Base-by-base conservation (phyloP, 1,140 invertebrate species). In the Odontomachus brunneus region DNA sequence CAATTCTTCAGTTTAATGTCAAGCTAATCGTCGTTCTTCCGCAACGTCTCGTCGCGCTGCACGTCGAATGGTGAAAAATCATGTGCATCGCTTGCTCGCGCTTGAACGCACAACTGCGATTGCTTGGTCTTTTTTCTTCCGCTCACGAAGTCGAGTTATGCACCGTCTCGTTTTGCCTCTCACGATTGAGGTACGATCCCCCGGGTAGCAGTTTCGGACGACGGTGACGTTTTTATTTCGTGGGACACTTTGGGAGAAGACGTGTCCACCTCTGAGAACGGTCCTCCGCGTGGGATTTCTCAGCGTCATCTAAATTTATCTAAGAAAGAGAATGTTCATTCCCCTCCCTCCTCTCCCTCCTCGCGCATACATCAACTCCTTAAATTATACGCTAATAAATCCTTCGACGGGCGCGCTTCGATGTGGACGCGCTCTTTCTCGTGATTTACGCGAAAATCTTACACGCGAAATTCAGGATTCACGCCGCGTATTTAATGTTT, bases 161-260 rank as follows among this genome's bases (percentile, higher is more conserved):
- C 75, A 26, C 75, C 22, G 75, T 78, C 33, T 78, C 75, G 63
- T 78, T 78, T 78, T 78, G 75, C 75, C 69, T 78, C 75, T 78
- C 75, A 78, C 63, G 63, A 78, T 78, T 78, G 63, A 78, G 63
- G 63, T 78, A 78, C 33, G 75, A 78, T 78, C 75, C 69, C 75
- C 75, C 51, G 75, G 63, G 75, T 69, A 78, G 73, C 60, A 76
- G 75, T 57, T 78, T 44, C 22, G 75, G 65, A 78, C 75, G 75
- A 69, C 63, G 75, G 75, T 78, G 75, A 78, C 75, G 51, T 69
- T 78, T 78, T 78, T 78, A 78, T 78, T 78, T 78, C 51, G 49
- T 78, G 63, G 62, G 75, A 74, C 49, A 69, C 51, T 44, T 69
- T 5, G 75, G 17, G 29, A 44, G 38, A 69, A 44, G 75, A 78